A percentile compares a stretch with the other conserved stretches of the same genome.
Conservation (phyloP, 1,140 invertebrate species). For the Achatina immaculata region DNA sequence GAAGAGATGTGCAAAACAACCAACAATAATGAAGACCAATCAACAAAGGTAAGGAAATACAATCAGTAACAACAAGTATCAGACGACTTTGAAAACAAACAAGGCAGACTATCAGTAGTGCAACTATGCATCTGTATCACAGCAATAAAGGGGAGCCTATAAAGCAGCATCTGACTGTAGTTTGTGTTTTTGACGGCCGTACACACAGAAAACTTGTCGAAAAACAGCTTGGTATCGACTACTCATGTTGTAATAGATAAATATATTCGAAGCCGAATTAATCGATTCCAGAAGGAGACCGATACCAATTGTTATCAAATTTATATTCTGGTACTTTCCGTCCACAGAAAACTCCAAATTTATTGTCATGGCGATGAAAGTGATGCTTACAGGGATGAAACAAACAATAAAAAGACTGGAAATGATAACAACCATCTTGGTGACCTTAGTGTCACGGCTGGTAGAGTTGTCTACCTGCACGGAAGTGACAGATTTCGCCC, state of each 20-base stretch:
- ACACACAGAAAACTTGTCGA: not conserved
- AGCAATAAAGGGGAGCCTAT: no score
- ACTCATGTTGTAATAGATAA: conserved; percentile 25
- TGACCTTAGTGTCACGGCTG: conserved; percentile 2
- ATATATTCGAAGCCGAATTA: conserved; percentile 13
- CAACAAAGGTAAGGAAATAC: no score
- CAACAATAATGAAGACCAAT: no score
- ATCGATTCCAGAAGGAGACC: not conserved
- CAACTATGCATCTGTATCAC: no score
- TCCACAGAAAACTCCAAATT: not conserved
- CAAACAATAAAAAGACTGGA: not conserved
- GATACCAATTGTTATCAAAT: not conserved
- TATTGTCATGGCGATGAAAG: conserved; percentile 1
- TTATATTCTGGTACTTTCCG: conserved; percentile 14
- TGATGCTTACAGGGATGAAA: conserved; percentile 1
- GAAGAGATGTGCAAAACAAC: no score
- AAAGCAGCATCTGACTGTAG: no score
- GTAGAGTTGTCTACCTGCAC: not conserved
- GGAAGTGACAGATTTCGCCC: not conserved
- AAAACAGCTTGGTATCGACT: not conserved
- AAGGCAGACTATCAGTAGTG: no score
- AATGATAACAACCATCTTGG: conserved; percentile 8
- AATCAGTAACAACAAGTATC: no score
- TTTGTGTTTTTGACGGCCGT: no score
- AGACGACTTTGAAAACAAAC: no score